Evolutionary conservation across 2,888 invertebrate species (phyloP), one percentile per base, ranked within the genome.

Genomic region (Thelaira solivaga): DNA sequence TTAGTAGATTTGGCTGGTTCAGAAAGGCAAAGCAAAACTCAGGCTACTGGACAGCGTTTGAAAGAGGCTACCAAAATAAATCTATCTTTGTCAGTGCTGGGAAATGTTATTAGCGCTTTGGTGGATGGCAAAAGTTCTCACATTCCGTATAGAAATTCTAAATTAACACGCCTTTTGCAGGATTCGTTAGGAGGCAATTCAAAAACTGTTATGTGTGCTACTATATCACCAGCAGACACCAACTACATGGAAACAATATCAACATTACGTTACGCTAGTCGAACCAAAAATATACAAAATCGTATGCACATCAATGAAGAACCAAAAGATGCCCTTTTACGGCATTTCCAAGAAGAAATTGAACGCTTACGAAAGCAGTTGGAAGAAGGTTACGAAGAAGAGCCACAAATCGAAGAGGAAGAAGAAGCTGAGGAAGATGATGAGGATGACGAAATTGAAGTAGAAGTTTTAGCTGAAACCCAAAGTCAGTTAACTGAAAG

Each of bases 11-110:
- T 99, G 86, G 99, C 99, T 77, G 99, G 99, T 59, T 99, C 98
- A 0, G 99, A 99, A 89, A 92, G 99, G 24, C 97, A 99, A 87
- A 96, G 96, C 85, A 97, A 99, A 90, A 98, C 99, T 0, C 98
- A 98, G 84, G 97, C 99, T 0, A 94, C 95, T 29, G 97, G 99
- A 26, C 93, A 97, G 80, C 92, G 98, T 1, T 90, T 99, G 64
- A 96, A 97, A 86, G 99, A 99, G 89, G 98, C 99, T 0, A 97
- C 97, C 0, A 99, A 98, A 90, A 99, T 99, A 82, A 99, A 99
- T 91, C 92, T 98, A 79, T 99, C 99, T 0, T 92, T 99, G 0
- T 98, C 99, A 0, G 98, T 98, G 0, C 90, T 99, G 65, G 99
- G 99, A 24, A 99, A 99, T 90, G 99, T 99, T 2, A 99, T 99